Conservation (phyloP, 2,797 vertebrate genomes). For the Anolis apletophallus region DNA sequence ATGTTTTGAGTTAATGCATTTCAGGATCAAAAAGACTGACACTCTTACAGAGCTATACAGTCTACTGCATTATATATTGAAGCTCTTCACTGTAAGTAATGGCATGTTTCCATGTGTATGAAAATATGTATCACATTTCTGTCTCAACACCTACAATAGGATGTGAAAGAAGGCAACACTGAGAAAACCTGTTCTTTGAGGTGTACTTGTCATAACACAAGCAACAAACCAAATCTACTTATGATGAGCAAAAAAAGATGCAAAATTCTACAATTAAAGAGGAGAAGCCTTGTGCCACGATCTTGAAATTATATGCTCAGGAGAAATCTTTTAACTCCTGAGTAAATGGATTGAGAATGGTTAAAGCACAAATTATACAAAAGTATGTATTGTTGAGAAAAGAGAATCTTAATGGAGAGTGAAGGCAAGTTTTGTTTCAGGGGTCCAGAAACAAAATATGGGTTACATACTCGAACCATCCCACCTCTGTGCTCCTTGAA, state of each 20-base stretch:
- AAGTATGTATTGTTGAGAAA: not conserved
- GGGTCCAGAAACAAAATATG: not conserved
- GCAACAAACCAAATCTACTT: not conserved
- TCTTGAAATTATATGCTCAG: conserved; percentile 1
- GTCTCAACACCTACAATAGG: not conserved
- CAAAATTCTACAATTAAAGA: conserved; percentile 5
- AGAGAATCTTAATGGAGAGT: not conserved
- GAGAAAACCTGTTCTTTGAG: conserved; percentile 34
- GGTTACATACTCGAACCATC: not conserved
- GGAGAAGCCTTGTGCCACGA: not conserved
- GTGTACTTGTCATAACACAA: conserved; percentile 17
- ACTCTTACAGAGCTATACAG: not conserved
- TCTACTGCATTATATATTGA: not conserved
- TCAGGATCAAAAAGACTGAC: not conserved
- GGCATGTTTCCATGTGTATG: not conserved
- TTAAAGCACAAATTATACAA: not conserved
- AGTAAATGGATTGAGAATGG: not conserved
- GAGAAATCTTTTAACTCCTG: not conserved
- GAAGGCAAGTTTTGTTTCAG: not conserved
- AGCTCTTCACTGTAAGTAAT: not conserved
- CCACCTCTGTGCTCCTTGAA: not conserved
- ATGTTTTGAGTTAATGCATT: not conserved
- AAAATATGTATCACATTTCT: conserved; percentile 46
- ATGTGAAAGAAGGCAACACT: not conserved
- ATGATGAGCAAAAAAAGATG: conserved; percentile 7